phyloP scores from a whole-genome alignment of 2,888 invertebrate genomes.

The Ectropis crepuscularia region DNA sequence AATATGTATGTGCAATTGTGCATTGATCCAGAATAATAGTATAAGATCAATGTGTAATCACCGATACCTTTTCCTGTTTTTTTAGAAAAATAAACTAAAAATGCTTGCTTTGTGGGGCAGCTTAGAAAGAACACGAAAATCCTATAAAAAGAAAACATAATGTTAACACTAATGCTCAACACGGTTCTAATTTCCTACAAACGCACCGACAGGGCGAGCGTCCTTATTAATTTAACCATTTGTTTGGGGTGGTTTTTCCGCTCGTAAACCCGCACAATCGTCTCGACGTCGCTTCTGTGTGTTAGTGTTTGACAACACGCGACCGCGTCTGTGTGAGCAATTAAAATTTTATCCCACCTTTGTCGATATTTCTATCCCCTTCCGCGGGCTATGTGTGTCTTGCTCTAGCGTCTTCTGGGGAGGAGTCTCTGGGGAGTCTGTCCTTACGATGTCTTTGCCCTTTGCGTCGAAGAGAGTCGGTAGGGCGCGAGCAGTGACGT shows the following conservation, averaged over 20 bases:
- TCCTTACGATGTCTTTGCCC: slow-evolving; percentile 87
- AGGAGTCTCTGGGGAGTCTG: slow-evolving; percentile 87
- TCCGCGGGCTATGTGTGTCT: slow-evolving; percentile 66
- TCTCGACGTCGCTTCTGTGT: slow-evolving; percentile 66
- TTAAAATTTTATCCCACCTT: slow-evolving; percentile 84
- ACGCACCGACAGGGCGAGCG: slow-evolving; percentile 67
- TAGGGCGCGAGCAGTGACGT: slow-evolving; percentile 74
- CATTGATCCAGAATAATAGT: too few relatives aligned
- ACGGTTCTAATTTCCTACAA: slow-evolving; percentile 59
- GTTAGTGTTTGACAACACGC: slow-evolving; percentile 60
- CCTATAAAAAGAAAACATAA: slow-evolving; percentile 12
- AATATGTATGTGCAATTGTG: too few relatives aligned
- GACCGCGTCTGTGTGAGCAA: slow-evolving; percentile 76
- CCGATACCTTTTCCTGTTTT: too few relatives aligned
- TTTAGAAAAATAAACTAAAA: too few relatives aligned
- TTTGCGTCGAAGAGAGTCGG: slow-evolving; percentile 80
- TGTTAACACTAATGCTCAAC: slow-evolving; percentile 36
- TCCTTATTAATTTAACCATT: slow-evolving; percentile 79
- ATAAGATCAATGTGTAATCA: too few relatives aligned
- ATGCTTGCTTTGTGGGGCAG: too few relatives aligned
- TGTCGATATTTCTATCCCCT: slow-evolving; percentile 68
- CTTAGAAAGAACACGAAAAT: neutral
- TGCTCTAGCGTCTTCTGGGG: slow-evolving; percentile 78
- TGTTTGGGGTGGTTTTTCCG: slow-evolving; percentile 79
- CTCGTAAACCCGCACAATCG: slow-evolving; percentile 66